These are phyloP conservation scores for Alligator mississippiensis DNA, from an alignment of 2,113 vertebrate species.

Conservation along the genomic window DNA sequence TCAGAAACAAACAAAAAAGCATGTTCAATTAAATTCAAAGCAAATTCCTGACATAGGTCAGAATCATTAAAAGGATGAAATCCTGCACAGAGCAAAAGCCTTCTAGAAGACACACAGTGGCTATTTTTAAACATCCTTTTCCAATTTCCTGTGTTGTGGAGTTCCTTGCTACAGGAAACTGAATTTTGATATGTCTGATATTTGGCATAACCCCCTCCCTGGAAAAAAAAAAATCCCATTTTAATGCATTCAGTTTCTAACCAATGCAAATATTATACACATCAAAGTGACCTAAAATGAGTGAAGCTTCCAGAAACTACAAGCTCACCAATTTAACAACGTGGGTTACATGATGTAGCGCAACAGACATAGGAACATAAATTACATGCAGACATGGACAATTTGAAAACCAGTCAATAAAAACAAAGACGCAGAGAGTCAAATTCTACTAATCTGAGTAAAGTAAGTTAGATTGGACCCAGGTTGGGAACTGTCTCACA, in stretches of 20 bases:
- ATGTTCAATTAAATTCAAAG: constrained; percentile 41
- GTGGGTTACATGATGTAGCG: neutral
- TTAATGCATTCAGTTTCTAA: neutral
- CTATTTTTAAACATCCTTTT: neutral
- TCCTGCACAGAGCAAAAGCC: neutral
- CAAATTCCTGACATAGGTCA: constrained; percentile 34
- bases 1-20: constrained; percentile 56
- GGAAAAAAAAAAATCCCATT: neutral
- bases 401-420: neutral
- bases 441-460: constrained; percentile 55
- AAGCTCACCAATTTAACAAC: neutral
- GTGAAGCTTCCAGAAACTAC: neutral
- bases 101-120: neutral
- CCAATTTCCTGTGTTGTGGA: rapidly evolving
- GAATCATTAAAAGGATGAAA: constrained; percentile 14
- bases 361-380: neutral
- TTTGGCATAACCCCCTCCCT: rapidly evolving
- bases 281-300: neutral
- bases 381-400: neutral
- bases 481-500: constrained; percentile 6
- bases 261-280: neutral
- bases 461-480: constrained; percentile 61
- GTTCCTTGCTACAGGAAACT: neutral
- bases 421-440: neutral
- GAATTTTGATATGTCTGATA: rapidly evolving